phyloP scores from a whole-genome alignment of 1,140 invertebrate species.

The Neodiprion virginianus region DNA sequence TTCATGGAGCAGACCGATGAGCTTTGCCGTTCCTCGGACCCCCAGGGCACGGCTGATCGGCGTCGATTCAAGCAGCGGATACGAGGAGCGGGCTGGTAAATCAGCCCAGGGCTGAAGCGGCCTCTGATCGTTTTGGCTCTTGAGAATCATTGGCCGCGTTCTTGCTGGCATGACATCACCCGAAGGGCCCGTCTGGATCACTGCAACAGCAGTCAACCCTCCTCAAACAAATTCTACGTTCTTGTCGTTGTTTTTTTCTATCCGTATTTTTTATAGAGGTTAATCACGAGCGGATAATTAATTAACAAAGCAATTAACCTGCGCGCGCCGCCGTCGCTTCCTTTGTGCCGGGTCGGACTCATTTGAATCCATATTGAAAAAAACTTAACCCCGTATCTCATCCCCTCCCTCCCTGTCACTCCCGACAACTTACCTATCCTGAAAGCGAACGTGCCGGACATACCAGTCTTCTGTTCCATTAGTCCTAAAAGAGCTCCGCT shows the following conservation, averaged over 20 bases:
- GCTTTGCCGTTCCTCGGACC: too few relatives aligned
- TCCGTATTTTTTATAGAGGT: not conserved
- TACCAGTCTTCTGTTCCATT: not conserved
- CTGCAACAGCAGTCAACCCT: constrained; percentile 1
- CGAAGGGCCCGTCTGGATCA: not conserved
- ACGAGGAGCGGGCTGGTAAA: not conserved
- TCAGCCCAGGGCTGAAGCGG: constrained; percentile 1
- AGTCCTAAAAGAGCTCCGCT: not conserved
- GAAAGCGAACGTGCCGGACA: not conserved
- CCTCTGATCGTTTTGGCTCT: not conserved
- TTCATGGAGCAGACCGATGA: too few relatives aligned
- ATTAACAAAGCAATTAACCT: constrained; percentile 2
- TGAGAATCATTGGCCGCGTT: constrained; percentile 1
- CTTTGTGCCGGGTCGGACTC: not conserved
- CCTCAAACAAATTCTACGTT: not conserved
- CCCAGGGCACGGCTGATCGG: too few relatives aligned
- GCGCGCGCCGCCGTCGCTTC: not conserved
- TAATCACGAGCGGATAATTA: not conserved
- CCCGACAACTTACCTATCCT: not conserved
- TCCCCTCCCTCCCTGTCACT: not conserved
- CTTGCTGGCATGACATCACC: constrained; percentile 3
- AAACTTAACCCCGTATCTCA: not conserved
- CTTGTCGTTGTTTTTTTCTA: too few relatives aligned
- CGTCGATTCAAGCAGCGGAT: too few relatives aligned
- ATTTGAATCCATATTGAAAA: constrained; percentile 5